These are phyloP conservation scores for Lasioglossum zephyrum DNA, from an alignment of 2,888 invertebrate genomes.

Conservation along the genomic window DNA sequence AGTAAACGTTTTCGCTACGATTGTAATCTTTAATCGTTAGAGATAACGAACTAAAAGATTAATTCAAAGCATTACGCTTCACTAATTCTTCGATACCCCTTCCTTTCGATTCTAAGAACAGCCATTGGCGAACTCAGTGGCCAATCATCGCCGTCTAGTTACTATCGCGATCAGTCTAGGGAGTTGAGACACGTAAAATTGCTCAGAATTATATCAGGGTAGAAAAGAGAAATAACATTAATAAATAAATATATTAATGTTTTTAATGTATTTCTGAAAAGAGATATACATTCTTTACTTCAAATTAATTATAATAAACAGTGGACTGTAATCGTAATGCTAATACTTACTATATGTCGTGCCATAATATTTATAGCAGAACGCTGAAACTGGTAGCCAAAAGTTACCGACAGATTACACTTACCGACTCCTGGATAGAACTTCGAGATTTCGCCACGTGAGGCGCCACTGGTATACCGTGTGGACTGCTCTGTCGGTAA, in stretches of 20 bases:
- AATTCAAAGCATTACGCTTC: background rate
- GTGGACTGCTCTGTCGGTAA: background rate
- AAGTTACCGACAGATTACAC: background rate
- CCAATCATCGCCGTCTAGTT: background rate
- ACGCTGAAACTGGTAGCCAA: background rate
- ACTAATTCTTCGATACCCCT: background rate
- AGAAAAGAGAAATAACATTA: too few relatives aligned
- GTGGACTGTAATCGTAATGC: too few relatives aligned
- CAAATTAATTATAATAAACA: too few relatives aligned
- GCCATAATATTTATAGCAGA: too few relatives aligned
- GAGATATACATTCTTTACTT: too few relatives aligned
- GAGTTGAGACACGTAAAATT: too few relatives aligned
- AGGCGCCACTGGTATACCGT: background rate
- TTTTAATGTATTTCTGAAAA: too few relatives aligned
- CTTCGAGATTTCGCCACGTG: background rate
- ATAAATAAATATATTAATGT: too few relatives aligned
- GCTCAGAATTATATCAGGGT: too few relatives aligned
- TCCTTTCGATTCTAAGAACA: background rate
- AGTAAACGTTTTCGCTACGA: background rate
- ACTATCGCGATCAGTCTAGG: background rate
- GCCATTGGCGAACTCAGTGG: background rate
- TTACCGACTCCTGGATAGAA: background rate
- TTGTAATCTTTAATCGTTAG: background rate
- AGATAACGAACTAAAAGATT: constrained; percentile 15
- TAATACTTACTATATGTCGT: too few relatives aligned